Evolutionary conservation across 2,797 vertebrate genomes (phyloP), one percentile per base, ranked within the genome.

Genomic region (Mus spretus): DNA sequence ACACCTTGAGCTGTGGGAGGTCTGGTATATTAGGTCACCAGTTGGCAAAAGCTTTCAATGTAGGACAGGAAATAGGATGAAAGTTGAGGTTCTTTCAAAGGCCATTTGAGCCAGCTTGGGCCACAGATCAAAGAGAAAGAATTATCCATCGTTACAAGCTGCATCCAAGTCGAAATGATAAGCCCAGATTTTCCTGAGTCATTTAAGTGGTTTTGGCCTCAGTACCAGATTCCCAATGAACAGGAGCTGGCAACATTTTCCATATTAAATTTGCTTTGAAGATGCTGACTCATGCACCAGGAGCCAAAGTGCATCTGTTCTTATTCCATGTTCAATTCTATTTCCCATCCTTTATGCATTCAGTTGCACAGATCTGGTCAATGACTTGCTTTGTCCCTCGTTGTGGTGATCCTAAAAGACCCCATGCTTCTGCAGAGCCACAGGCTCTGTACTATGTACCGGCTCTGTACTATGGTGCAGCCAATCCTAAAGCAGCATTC

Each of bases 191-290:
- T 97, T 96, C 90, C 95, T 97, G 96, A 98, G 96, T 97, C 97
- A 98, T 95, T 97, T 97, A 96, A 98, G 97, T 34, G 12, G 63
- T 97, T 98, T 97, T 98, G 96, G 96, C 97, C 90, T 90, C 92
- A 96, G 96, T 93, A 96, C 74, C 80, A 93, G 72, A 34, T 88
- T 96, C 95, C 95, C 82, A 65, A 87, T 94, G 89, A 97, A 96
- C 55, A 82, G 90, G 85, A 98, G 96, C 40, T 97, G 90, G 53
- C 87, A 96, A 96, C 59, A 94, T 88, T 96, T 97, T 59, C 79
- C 95, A 92, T 97, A 98, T 97, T 97, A 95, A 97, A 96, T 97
- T 97, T 90, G 95, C 94, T 93, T 97, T 97, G 92, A 97, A 97
- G 97, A 91, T 96, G 94, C 91, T 98, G 97, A 97, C 91, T 98